Evolutionary conservation across 2,113 vertebrate species (phyloP).

Genomic region (Neogale vison): DNA sequence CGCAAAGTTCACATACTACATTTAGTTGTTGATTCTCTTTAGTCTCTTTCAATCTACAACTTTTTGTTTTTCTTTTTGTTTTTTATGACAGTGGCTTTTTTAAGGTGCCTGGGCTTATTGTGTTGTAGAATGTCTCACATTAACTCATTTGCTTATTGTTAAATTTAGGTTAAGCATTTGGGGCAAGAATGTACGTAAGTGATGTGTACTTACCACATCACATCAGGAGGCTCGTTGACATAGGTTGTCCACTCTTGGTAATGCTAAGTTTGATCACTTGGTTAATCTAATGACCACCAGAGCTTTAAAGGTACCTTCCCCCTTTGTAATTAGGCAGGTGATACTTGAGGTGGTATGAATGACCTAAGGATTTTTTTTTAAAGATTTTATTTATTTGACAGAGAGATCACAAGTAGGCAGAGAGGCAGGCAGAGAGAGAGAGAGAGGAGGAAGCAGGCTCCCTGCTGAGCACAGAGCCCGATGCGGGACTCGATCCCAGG

Average conservation of each 20-base stretch:
- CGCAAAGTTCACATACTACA: background rate
- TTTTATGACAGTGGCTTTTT: background rate
- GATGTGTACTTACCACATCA: background rate
- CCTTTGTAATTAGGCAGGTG: constrained; percentile 30
- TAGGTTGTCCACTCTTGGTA: constrained; percentile 8
- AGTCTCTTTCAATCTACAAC: background rate
- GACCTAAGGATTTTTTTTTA: constrained; percentile 29
- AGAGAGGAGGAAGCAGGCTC: too few relatives aligned
- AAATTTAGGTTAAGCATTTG: background rate
- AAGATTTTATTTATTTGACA: too few relatives aligned
- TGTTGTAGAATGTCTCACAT: background rate
- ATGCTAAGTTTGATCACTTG: constrained; percentile 7
- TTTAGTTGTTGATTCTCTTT: constrained; percentile 11
- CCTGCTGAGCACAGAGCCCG: too few relatives aligned
- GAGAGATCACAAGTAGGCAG: too few relatives aligned
- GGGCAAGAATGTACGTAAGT: background rate
- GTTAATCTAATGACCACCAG: constrained; percentile 17
- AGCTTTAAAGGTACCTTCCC: background rate
- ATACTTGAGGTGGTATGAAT: constrained; percentile 5
- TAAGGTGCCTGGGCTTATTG: background rate
- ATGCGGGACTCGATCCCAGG: too few relatives aligned
- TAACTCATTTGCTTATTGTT: background rate
- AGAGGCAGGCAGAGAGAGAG: too few relatives aligned
- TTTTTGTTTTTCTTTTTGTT: background rate
- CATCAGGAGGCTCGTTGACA: background rate